phyloP scores from a whole-genome alignment of 2,888 invertebrate genomes.

The Drosophila recens region DNA sequence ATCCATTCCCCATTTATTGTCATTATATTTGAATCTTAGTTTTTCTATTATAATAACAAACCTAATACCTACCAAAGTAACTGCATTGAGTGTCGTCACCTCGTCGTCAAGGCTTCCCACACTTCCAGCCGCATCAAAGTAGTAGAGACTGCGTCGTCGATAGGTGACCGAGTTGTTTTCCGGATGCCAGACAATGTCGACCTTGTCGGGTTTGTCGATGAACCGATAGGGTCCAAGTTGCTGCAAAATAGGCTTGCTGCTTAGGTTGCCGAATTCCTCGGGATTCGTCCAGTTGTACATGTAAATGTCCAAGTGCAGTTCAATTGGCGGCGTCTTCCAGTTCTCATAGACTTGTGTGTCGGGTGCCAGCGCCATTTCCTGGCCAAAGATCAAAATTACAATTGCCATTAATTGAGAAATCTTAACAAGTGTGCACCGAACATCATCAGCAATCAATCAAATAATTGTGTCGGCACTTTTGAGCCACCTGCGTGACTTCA shows the following conservation, averaged over 20 bases:
- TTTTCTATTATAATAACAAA: too few relatives aligned
- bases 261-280: constrained; percentile 87
- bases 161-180: constrained; percentile 91
- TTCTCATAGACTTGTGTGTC: constrained; percentile 88
- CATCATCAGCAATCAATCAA: constrained; percentile 37
- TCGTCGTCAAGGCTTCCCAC: constrained; percentile 89
- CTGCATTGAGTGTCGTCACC: constrained; percentile 91
- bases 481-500: constrained; percentile 39
- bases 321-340: constrained; percentile 90
- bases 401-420: constrained; percentile 71
- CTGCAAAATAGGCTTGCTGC: constrained; percentile 87
- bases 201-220: constrained; percentile 89
- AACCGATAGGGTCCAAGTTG: constrained; percentile 89
- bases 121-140: constrained; percentile 89
- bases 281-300: constrained; percentile 94
- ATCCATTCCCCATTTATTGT: too few relatives aligned
- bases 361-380: constrained; percentile 89
- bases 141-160: constrained; percentile 89
- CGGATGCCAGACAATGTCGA: constrained; percentile 90
- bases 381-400: constrained; percentile 56
- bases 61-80: constrained; percentile 88
- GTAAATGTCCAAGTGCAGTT: constrained; percentile 89
- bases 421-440: constrained; percentile 49
- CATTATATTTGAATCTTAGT: too few relatives aligned
- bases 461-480: constrained; percentile 58